Conservation (phyloP, 1,140 invertebrate genomes). For the Pseudomyrmex dendroicus region DNA sequence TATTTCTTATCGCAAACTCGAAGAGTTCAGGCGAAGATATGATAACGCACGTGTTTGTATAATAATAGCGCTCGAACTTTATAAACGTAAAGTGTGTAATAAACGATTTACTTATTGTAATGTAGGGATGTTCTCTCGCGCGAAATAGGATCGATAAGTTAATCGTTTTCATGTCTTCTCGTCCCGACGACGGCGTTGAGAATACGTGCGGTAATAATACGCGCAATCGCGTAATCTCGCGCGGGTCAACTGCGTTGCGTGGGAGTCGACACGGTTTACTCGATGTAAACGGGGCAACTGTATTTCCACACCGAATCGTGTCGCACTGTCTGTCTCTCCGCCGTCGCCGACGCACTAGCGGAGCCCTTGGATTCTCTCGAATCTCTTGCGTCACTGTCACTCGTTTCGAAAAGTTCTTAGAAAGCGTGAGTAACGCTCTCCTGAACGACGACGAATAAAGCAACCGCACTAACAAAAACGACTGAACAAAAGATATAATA, state of each 20-base stretch:
- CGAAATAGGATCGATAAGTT: conserved; percentile 22
- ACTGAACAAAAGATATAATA: neutral
- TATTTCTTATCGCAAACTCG: conserved; percentile 16
- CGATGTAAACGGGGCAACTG: conserved; percentile 45
- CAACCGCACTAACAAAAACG: neutral
- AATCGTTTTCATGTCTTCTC: conserved; percentile 18
- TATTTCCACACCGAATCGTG: conserved; percentile 44
- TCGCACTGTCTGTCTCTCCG: conserved; percentile 26
- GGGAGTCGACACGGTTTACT: conserved; percentile 56
- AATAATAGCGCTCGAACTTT: conserved; percentile 40
- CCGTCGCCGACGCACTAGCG: conserved; percentile 40
- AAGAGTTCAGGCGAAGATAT: neutral
- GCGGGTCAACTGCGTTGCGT: conserved; percentile 62
- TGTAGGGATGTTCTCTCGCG: neutral
- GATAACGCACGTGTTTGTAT: neutral
- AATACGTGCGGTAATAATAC: neutral
- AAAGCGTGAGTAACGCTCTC: conserved; percentile 39
- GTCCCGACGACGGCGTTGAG: neutral
- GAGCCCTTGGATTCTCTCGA: conserved; percentile 45
- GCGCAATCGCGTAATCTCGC: conserved; percentile 35
- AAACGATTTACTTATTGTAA: conserved; percentile 4
- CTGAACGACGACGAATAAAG: conserved; percentile 14
- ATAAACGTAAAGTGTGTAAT: conserved; percentile 6
- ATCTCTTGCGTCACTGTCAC: conserved; percentile 44
- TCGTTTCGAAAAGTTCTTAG: conserved; percentile 55